Evolutionary conservation across 1,140 invertebrate genomes (phyloP).

Genomic region (Phymastichus coffea): DNA sequence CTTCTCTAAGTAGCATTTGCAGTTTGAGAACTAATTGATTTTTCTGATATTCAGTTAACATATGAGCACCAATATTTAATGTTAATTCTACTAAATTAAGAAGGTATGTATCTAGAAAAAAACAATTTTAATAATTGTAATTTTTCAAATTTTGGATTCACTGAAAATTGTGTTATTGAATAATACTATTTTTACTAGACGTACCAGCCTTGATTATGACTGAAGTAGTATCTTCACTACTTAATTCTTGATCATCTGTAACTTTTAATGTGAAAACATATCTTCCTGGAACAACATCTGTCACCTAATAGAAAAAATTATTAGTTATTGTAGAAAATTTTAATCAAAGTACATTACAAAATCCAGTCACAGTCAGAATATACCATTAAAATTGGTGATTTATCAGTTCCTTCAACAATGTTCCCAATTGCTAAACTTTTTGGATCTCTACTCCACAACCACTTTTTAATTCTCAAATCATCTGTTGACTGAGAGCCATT

Average conservation of each 20-base stretch:
- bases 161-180: background rate
- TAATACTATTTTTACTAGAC: slow-evolving; percentile 1
- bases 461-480: slow-evolving; percentile 82
- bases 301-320: slow-evolving; percentile 60
- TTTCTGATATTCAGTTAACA: slow-evolving; percentile 74
- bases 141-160: slow-evolving; percentile 3
- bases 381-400: slow-evolving; percentile 76
- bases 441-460: slow-evolving; percentile 80
- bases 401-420: slow-evolving; percentile 73
- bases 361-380: no score
- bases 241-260: slow-evolving; percentile 83
- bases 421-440: slow-evolving; percentile 82
- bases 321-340: background rate
- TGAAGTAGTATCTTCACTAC: slow-evolving; percentile 76
- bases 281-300: slow-evolving; percentile 79
- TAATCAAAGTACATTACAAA: background rate
- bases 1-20: slow-evolving; percentile 72
- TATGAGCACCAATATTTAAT: slow-evolving; percentile 70
- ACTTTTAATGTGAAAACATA: slow-evolving; percentile 89
- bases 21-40: slow-evolving; percentile 74
- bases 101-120: slow-evolving; percentile 66
- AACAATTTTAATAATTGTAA: slow-evolving; percentile 9
- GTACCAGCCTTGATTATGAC: slow-evolving; percentile 79
- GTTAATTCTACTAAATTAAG: slow-evolving; percentile 79
- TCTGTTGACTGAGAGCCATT: slow-evolving; percentile 86